These are phyloP conservation scores for Hemithea aestivaria DNA, from an alignment of 2,888 invertebrate genomes.

Conservation along the genomic window DNA sequence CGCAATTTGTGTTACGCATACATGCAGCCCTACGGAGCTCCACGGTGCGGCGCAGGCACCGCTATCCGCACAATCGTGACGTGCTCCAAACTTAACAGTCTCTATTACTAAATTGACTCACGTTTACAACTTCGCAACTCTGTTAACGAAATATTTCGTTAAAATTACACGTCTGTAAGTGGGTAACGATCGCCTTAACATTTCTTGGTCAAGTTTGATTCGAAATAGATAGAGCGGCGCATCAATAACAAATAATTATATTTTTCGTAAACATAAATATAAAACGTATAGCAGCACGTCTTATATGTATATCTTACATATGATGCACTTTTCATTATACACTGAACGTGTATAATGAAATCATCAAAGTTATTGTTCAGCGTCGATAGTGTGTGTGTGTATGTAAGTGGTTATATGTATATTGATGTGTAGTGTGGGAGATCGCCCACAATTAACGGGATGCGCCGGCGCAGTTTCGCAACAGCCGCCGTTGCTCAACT, in stretches of 20 bases:
- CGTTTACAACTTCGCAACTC: slow-evolving; percentile 64
- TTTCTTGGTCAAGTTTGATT: slow-evolving; percentile 59
- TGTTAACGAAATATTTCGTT: slow-evolving; percentile 63
- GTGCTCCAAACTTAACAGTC: slow-evolving; percentile 48
- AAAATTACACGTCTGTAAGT: slow-evolving; percentile 48
- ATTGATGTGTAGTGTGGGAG: slow-evolving; percentile 54
- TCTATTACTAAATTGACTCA: slow-evolving; percentile 65
- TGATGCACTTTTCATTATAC: too few relatives aligned
- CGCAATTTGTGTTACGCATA: slow-evolving; percentile 49
- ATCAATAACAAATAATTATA: slow-evolving; percentile 17
- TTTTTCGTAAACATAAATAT: slow-evolving; percentile 1
- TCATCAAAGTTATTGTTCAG: slow-evolving; percentile 13
- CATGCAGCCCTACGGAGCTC: slow-evolving; percentile 25
- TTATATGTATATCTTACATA: too few relatives aligned
- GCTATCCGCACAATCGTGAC: slow-evolving; percentile 42
- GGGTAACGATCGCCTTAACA: slow-evolving; percentile 41
- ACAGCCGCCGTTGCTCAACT: slow-evolving; percentile 67
- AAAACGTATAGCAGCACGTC: slow-evolving; percentile 2
- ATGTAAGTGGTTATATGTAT: too few relatives aligned
- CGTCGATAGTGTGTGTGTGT: slow-evolving; percentile 9
- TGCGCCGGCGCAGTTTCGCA: slow-evolving; percentile 65
- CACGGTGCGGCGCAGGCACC: slow-evolving; percentile 11
- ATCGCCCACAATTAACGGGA: slow-evolving; percentile 72
- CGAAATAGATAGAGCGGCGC: slow-evolving; percentile 13
- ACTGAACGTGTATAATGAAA: slow-evolving; percentile 1